A percentile compares a stretch with the other conserved stretches of the same genome.
Evolutionary conservation across 2,888 invertebrate genomes (phyloP).

Genomic region (Caenorhabditis virilis): DNA sequence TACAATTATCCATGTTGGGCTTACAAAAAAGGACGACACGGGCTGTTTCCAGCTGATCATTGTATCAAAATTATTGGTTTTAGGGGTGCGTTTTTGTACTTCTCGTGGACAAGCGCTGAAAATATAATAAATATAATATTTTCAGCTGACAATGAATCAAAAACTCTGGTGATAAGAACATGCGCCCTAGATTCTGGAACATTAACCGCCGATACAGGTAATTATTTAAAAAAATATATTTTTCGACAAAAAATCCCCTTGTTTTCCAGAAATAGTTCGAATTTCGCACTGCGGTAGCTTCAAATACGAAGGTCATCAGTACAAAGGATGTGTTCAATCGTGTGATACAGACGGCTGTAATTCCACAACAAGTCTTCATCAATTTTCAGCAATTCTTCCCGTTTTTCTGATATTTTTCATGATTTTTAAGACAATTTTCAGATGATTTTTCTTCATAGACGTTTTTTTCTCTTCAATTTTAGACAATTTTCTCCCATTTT

Average conservation of each 20-base stretch:
- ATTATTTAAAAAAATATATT: neutral
- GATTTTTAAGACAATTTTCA: too few species aligned
- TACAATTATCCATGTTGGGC: constrained; percentile 91
- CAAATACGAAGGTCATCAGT: constrained; percentile 74
- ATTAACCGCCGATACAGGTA: constrained; percentile 84
- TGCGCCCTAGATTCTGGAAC: constrained; percentile 95
- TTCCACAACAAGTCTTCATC: too few species aligned
- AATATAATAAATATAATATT: constrained; percentile 1
- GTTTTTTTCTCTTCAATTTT: too few species aligned
- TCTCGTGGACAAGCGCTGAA: neutral
- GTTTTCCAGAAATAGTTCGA: constrained; percentile 82
- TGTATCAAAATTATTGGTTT: constrained; percentile 92
- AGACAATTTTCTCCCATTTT: too few species aligned
- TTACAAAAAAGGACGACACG: constrained; percentile 87
- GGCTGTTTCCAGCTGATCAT: constrained; percentile 92
- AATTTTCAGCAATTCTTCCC: too few species aligned
- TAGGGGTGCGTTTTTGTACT: constrained; percentile 76
- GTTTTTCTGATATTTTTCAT: too few species aligned
- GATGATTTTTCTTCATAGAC: too few species aligned
- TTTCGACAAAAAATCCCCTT: too few species aligned
- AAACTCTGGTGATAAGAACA: constrained; percentile 81
- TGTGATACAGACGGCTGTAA: constrained; percentile 67
- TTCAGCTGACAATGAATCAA: constrained; percentile 58
- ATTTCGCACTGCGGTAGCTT: constrained; percentile 97
- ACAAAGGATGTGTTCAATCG: constrained; percentile 62